phyloP scores from a whole-genome alignment of 2,888 invertebrate species.

The Leucophenga maculata region DNA sequence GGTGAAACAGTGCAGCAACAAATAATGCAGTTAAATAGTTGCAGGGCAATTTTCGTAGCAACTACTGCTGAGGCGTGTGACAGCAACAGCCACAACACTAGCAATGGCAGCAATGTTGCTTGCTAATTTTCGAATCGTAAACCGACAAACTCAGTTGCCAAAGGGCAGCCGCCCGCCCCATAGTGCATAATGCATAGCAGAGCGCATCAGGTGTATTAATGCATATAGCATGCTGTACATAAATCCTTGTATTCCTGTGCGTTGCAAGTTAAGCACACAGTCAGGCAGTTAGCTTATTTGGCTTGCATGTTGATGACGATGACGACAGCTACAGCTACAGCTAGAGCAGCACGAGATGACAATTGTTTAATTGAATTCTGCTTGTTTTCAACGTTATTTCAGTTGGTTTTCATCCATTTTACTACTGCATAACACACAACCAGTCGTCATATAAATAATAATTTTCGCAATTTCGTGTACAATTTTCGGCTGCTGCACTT shows the following conservation, averaged over 20 bases:
- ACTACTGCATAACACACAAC: no score
- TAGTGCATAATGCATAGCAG: not conserved
- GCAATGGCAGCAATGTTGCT: conserved; percentile 47
- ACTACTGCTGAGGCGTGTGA: not conserved
- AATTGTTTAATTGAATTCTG: conserved; percentile 68
- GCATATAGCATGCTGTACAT: not conserved
- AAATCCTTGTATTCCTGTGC: not conserved
- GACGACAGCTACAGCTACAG: conserved; percentile 14
- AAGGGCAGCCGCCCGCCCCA: conserved; percentile 10
- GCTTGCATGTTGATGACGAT: not conserved
- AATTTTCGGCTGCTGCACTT: not conserved
- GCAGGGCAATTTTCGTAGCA: conserved; percentile 27
- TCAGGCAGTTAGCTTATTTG: not conserved
- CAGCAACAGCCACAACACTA: conserved; percentile 33
- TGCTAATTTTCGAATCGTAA: conserved; percentile 34
- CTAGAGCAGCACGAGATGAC: conserved; percentile 41
- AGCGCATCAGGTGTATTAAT: conserved; percentile 2
- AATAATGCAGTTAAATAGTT: conserved; percentile 62
- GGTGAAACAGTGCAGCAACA: conserved; percentile 35
- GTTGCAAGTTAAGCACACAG: not conserved
- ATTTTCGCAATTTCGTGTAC: not conserved
- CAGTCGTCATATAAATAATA: no score
- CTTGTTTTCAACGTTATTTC: conserved; percentile 40
- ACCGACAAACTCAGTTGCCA: conserved; percentile 48
- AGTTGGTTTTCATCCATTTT: not conserved